Base-by-base conservation (phyloP, 2,888 invertebrate genomes). In the Diaphora mendica region DNA sequence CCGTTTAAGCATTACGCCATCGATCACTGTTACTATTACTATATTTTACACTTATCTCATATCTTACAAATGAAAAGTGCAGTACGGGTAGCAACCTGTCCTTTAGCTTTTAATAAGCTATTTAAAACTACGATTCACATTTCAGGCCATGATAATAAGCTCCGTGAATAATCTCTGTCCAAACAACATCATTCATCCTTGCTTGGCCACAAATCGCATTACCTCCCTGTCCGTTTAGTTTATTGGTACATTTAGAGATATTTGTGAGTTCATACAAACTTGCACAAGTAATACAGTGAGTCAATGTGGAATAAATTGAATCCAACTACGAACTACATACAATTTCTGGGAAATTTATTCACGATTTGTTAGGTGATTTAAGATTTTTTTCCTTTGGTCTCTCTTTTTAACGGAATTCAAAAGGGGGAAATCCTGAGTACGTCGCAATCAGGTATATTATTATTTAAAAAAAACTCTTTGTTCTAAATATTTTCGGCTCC, bases 161-260 rank as follows among this genome's bases (percentile, higher is more conserved):
- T 70, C 72, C 75, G 76, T 78, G 83, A 85, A 81, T 85, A 85
- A 83, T 83, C 73, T 81, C 64, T 75, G 70, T 84, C 74, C 79
- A 85, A 85, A 81, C 79, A 80, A 81, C 84, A 87, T 87, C 79
- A 85, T 82, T 88, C 84, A 84, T 79, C 73, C 77, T 69, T 68
- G 74, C 75, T 78, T 79, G 79, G 77, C 76, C 81, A 79, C 85
- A 87, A 88, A 88, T 87, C 77, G 79, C 80, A 85, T 85, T 83
- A 82, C 86, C 85, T 85, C 82, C 35, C 77, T 77, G 81, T 82
- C 77, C 70, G 80, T 79, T 80, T 76, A 74, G 76, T 76, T 82
- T 79, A 79, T 78, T 74, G 65, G 78, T 76, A 77, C 70, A 59
- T 35, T 77, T 74, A 79, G 76, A 55, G 55, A 68, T 51, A 81